Evolutionary conservation across 2,113 vertebrate genomes (phyloP).

Genomic region (Pyrgilauda ruficollis): DNA sequence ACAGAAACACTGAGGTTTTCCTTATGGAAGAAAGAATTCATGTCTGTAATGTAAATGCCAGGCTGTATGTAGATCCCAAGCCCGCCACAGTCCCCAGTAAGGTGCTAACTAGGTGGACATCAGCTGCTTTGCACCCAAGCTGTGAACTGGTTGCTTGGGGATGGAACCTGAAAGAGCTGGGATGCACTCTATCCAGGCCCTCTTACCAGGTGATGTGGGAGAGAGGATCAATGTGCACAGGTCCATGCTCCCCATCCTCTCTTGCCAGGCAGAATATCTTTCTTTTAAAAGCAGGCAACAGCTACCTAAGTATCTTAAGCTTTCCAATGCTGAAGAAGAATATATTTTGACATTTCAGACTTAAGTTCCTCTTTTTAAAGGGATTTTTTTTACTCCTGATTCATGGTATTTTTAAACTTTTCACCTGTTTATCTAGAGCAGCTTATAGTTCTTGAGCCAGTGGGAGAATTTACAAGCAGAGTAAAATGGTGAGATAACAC

Average conservation of each 20-base stretch:
- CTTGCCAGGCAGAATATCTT: background rate
- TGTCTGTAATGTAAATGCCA: rapidly evolving
- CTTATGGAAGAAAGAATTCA: background rate
- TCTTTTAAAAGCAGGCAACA: background rate
- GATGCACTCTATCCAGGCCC: rapidly evolving
- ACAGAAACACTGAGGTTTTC: background rate
- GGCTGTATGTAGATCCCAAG: background rate
- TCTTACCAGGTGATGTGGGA: too few relatives aligned
- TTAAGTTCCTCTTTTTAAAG: background rate
- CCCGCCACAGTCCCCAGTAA: too few relatives aligned
- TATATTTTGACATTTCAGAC: background rate
- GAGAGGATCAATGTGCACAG: background rate
- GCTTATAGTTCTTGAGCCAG: background rate
- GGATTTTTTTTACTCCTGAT: background rate
- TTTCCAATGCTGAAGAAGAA: background rate
- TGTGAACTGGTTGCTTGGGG: background rate
- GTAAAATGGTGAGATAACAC: background rate
- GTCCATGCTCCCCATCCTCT: too few relatives aligned
- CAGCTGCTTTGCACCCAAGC: background rate
- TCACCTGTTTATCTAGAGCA: background rate
- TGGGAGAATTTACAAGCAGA: background rate
- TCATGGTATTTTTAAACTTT: background rate
- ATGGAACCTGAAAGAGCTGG: background rate
- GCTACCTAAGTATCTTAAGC: rapidly evolving
- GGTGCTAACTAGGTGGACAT: background rate